Evolutionary conservation across 2,797 vertebrate genomes (phyloP), one percentile per base, ranked within the genome.

Genomic region (Myotis daubentonii): DNA sequence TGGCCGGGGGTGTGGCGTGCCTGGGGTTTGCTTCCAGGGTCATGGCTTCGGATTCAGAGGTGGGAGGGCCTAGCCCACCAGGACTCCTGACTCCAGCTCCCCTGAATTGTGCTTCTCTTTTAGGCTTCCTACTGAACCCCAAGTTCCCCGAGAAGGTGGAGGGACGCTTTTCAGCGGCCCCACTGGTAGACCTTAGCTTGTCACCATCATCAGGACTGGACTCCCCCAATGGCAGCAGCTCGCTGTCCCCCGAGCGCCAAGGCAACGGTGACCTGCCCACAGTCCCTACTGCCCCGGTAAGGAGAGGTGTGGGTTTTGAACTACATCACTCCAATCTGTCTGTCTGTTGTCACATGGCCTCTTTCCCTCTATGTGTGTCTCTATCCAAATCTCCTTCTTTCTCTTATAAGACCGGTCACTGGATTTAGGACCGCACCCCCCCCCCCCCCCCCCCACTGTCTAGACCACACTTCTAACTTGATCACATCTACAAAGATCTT

Each of bases 181-280:
- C 99, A 0, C 98, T 99, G 4, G 98, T 99, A 94, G 99, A 99
- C 97, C 98, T 99, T 97, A 99, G 99, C 97, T 98, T 99, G 97
- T 99, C 99, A 0, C 99, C 99, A 2, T 97, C 97, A 2, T 98
- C 98, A 0, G 98, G 97, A 6, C 87, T 91, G 17, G 98, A 98
- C 51, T 98, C 98, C 65, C 99, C 99, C 19, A 98, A 98, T 0
- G 98, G 98, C 87, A 98, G 99, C 89, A 98, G 98, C 71, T 98
- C 99, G 44, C 98, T 98, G 98, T 98, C 98, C 47, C 99, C 98
- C 8, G 99, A 98, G 98, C 97, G 99, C 96, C 98, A 98, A 95
- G 97, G 98, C 96, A 98, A 98, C 0, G 98, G 99, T 62, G 98
- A 98, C 97, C 98, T 98, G 74, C 98, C 98, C 8, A 97, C 98